phyloP scores from a whole-genome alignment of 2,797 vertebrate species.

The Petrocephalus sullivani region DNA sequence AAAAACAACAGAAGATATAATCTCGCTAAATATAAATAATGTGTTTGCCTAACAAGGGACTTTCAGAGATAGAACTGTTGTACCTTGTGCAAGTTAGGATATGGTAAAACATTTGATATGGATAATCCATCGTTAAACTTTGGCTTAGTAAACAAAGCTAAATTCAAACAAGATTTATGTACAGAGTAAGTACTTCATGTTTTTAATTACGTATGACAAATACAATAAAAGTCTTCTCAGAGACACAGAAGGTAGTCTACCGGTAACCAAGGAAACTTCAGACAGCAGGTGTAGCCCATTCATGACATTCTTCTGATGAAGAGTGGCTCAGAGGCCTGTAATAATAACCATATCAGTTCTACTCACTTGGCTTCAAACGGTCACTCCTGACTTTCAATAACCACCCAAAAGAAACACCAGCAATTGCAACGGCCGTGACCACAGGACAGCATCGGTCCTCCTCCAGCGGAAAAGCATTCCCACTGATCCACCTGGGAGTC shows the following conservation, averaged over 20 bases:
- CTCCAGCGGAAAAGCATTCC: not conserved
- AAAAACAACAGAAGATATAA: not conserved
- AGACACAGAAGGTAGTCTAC: not conserved
- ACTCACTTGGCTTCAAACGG: not conserved
- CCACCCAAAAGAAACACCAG: not conserved
- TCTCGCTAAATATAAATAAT: slow-evolving; percentile 3
- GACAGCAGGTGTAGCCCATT: not conserved
- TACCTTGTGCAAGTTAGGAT: slow-evolving; percentile 19
- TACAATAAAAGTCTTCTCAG: not conserved
- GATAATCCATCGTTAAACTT: slow-evolving; percentile 25
- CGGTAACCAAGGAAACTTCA: not conserved
- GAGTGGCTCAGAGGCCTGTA: not conserved
- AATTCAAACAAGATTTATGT: not conserved
- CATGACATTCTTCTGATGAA: not conserved
- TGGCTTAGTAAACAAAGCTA: slow-evolving; percentile 27
- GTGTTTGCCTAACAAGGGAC: not conserved
- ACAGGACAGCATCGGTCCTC: not conserved
- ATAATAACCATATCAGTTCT: not conserved
- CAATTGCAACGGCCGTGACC: not conserved
- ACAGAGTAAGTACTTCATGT: slow-evolving; percentile 6
- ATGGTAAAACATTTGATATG: slow-evolving; percentile 15
- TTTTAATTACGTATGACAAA: slow-evolving; percentile 18
- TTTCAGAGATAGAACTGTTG: slow-evolving; percentile 10
- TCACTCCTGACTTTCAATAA: not conserved
- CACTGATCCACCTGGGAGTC: not conserved